Percentiles rank a stretch among this genome's conserved stretches.
Conservation (phyloP, 2,888 invertebrate species). For the Seira musarum region DNA sequence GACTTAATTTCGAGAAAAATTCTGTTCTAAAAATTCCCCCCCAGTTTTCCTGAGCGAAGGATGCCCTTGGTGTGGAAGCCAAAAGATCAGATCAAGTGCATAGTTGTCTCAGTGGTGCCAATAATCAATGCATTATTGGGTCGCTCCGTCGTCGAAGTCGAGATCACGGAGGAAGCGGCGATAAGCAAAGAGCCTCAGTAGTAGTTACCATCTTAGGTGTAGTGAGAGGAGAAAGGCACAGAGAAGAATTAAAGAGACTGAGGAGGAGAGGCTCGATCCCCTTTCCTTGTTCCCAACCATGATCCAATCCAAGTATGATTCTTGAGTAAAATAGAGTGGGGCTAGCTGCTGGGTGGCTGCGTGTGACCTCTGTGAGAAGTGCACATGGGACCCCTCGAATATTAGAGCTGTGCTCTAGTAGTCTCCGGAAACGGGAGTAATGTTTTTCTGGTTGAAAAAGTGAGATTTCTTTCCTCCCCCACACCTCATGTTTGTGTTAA, state of each 20-base stretch:
- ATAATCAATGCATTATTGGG: neutral
- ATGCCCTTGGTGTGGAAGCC: neutral
- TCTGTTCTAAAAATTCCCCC: neutral
- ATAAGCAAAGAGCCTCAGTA: constrained; percentile 29
- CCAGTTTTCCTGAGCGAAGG: neutral
- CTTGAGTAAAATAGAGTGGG: constrained; percentile 4
- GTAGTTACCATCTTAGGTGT: constrained; percentile 7
- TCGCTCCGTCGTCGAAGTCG: constrained; percentile 1
- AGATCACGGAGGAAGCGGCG: constrained; percentile 20
- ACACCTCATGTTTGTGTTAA: constrained; percentile 5
- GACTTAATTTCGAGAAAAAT: constrained; percentile 9
- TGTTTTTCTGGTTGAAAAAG: constrained; percentile 4
- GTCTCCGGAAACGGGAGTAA: neutral
- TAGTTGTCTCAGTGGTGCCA: neutral
- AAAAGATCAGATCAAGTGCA: constrained; percentile 8
- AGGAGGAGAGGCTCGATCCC: constrained; percentile 12
- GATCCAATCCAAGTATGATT: neutral
- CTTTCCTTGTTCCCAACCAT: neutral
- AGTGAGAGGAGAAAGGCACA: constrained; percentile 1
- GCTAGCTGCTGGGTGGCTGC: neutral
- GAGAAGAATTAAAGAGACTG: neutral
- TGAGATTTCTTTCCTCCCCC: neutral
- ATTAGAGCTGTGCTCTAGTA: neutral
- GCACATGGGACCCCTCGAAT: constrained; percentile 14
- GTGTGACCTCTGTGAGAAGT: neutral